These are phyloP conservation scores for Tachystola acroxantha DNA, from an alignment of 2,888 invertebrate genomes.

Conservation along the genomic window DNA sequence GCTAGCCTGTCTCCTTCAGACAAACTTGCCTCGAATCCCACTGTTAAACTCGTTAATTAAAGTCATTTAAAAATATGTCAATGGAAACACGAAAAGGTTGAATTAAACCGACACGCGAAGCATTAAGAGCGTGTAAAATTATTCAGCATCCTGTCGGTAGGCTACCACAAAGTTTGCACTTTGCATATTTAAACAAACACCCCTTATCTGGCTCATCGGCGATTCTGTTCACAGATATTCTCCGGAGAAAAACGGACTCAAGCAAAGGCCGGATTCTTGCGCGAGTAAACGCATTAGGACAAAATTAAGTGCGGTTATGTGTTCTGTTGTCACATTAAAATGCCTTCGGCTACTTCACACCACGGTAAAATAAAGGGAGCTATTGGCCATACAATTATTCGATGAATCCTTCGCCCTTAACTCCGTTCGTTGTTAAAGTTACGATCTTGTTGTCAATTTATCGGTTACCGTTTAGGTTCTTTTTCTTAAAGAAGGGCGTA, in stretches of 20 bases:
- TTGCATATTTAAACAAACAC: slow-evolving; percentile 74
- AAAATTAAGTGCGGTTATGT: slow-evolving; percentile 77
- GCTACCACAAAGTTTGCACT: slow-evolving; percentile 68
- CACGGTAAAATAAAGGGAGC: slow-evolving; percentile 52
- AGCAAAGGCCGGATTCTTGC: slow-evolving; percentile 54
- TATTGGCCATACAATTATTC: slow-evolving; percentile 63
- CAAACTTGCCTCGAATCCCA: too few species aligned
- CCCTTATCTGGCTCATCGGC: slow-evolving; percentile 71
- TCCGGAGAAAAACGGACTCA: slow-evolving; percentile 53
- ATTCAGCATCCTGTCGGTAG: slow-evolving; percentile 69
- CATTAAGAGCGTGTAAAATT: slow-evolving; percentile 75
- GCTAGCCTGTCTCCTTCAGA: too few species aligned
- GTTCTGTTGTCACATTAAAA: slow-evolving; percentile 73
- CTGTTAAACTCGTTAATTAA: slow-evolving; percentile 29
- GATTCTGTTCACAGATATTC: slow-evolving; percentile 68
- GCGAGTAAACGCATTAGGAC: slow-evolving; percentile 64
- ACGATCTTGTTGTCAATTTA: slow-evolving; percentile 41
- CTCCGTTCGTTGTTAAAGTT: slow-evolving; percentile 31
- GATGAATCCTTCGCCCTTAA: slow-evolving; percentile 43
- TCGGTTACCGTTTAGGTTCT: slow-evolving; percentile 15
- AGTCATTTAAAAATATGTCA: slow-evolving; percentile 49
- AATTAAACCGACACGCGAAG: slow-evolving; percentile 65
- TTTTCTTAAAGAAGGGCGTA: too few species aligned
- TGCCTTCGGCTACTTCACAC: slow-evolving; percentile 62
- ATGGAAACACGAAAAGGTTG: slow-evolving; percentile 40